Evolutionary conservation across 2,113 vertebrate species (phyloP).

Genomic region (Cyprinus carpio): DNA sequence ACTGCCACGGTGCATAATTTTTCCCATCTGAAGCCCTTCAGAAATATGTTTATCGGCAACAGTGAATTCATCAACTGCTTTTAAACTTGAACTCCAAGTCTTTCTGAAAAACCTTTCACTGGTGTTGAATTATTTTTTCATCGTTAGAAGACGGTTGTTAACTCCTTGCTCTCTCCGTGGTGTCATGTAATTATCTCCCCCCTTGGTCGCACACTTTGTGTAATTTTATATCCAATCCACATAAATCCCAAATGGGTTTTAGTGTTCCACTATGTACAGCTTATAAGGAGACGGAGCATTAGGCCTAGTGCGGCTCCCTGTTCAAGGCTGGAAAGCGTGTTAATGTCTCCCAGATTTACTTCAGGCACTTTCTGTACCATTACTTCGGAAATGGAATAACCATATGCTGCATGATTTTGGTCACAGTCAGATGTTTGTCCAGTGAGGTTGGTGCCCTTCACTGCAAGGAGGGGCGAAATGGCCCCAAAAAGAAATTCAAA

Average conservation of each 20-base stretch:
- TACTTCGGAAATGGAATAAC: slow-evolving; percentile 58
- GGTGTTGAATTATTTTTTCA: slow-evolving; percentile 12
- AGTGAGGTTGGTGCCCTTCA: slow-evolving; percentile 41
- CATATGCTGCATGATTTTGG: slow-evolving; percentile 53
- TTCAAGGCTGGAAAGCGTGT: slow-evolving; percentile 43
- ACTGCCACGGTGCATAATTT: slow-evolving; percentile 29
- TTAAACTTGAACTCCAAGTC: background rate
- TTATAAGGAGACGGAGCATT: slow-evolving; percentile 27
- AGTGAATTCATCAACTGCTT: slow-evolving; percentile 23
- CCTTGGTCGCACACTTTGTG: background rate
- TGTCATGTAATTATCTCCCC: slow-evolving; percentile 39
- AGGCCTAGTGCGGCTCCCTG: slow-evolving; percentile 36
- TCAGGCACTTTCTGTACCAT: slow-evolving; percentile 37
- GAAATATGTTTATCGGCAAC: slow-evolving; percentile 29
- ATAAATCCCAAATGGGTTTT: slow-evolving; percentile 40
- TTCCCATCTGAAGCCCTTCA: slow-evolving; percentile 21
- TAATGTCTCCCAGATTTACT: slow-evolving; percentile 60
- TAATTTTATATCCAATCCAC: slow-evolving; percentile 50
- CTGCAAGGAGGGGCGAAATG: slow-evolving; percentile 27
- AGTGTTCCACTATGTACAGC: slow-evolving; percentile 26
- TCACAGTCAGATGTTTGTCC: slow-evolving; percentile 48
- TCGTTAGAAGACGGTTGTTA: slow-evolving; percentile 39
- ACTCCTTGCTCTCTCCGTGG: slow-evolving; percentile 35
- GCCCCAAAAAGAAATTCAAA: slow-evolving; percentile 25
- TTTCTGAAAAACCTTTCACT: background rate